phyloP scores from a whole-genome alignment of 2,888 invertebrate species.

The Prenolepis imparis region DNA sequence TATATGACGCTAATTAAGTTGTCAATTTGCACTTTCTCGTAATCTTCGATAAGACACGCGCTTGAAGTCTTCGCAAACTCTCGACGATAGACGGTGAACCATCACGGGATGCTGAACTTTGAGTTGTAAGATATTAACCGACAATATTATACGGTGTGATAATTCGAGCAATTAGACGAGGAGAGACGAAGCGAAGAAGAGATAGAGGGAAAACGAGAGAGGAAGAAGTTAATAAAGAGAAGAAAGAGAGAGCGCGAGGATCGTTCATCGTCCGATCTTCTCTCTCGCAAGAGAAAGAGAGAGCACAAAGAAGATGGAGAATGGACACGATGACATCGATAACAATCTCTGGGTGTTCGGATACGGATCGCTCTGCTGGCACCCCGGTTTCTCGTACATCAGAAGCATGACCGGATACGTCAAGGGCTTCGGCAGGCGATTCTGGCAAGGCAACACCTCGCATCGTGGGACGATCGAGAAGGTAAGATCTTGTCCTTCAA shows the following conservation, averaged over 20 bases:
- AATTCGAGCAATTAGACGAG: neutral
- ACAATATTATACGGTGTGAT: neutral
- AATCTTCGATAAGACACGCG: neutral
- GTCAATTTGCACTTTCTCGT: neutral
- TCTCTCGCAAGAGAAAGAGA: neutral
- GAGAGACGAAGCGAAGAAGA: neutral
- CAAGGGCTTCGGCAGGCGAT: slow-evolving; percentile 93
- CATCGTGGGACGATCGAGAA: slow-evolving; percentile 92
- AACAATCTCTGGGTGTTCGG: slow-evolving; percentile 95
- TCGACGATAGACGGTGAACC: neutral
- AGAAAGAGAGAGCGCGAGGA: neutral
- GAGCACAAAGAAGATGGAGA: slow-evolving; percentile 53
- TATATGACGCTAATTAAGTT: neutral
- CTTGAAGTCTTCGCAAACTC: neutral
- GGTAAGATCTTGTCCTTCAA: slow-evolving; percentile 86
- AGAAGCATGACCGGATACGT: slow-evolving; percentile 94
- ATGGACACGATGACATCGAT: slow-evolving; percentile 24
- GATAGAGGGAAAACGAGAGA: neutral
- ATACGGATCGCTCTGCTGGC: slow-evolving; percentile 98
- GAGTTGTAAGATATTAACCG: neutral
- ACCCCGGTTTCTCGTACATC: slow-evolving; percentile 95
- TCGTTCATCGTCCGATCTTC: neutral
- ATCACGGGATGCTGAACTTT: neutral
- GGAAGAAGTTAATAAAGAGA: neutral
- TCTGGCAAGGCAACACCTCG: slow-evolving; percentile 97